phyloP scores from a whole-genome alignment of 2,113 vertebrate genomes.

The Grallaria varia region DNA sequence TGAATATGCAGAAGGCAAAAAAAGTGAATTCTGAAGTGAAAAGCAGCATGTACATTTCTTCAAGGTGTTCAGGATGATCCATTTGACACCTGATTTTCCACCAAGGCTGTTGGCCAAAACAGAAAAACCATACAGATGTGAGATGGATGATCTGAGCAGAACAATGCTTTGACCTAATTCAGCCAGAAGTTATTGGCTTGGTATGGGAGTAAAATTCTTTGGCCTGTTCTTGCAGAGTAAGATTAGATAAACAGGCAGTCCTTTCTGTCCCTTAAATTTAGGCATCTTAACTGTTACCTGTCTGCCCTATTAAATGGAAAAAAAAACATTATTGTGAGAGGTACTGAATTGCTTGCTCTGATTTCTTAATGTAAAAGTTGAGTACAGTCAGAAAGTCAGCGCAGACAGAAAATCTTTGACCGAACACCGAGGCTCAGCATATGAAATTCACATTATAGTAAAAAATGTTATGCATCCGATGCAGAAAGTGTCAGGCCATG shows the following conservation, averaged over 20 bases:
- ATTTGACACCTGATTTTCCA: slow-evolving; percentile 14
- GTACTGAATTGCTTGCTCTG: neutral
- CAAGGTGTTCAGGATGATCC: neutral
- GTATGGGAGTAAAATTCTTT: slow-evolving; percentile 22
- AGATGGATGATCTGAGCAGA: neutral
- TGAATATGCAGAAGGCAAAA: neutral
- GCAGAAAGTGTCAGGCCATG: neutral
- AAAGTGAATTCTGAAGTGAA: neutral
- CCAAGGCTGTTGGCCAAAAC: neutral
- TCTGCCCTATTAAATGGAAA: neutral
- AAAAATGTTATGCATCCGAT: neutral
- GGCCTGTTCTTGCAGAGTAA: neutral
- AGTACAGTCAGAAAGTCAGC: neutral
- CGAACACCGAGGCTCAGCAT: neutral
- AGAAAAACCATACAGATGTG: neutral
- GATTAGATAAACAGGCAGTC: neutral
- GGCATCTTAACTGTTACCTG: neutral
- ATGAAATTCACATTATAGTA: slow-evolving; percentile 1
- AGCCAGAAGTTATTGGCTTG: slow-evolving; percentile 5
- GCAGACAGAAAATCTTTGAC: neutral
- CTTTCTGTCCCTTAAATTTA: neutral
- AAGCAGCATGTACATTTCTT: neutral
- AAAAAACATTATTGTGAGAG: neutral
- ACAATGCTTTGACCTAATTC: neutral
- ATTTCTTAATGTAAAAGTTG: neutral